Evolutionary conservation across 2,113 vertebrate species (phyloP).

Genomic region (Oncorhynchus gorbuscha): DNA sequence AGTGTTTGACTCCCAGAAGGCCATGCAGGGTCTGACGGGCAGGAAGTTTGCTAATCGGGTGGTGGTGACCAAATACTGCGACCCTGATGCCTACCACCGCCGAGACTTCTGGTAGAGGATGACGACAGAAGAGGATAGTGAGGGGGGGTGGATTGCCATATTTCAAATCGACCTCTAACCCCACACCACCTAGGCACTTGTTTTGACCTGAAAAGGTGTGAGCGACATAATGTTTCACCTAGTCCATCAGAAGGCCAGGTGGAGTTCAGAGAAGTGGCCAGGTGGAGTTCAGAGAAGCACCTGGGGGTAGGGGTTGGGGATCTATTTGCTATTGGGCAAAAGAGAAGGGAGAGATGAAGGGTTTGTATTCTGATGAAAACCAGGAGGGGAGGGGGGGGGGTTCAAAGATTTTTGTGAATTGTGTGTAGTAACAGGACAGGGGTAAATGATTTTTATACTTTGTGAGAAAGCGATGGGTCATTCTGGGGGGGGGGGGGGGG

Average conservation of each 20-base stretch:
- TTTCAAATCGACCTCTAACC: slow-evolving; percentile 44
- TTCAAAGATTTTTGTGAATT: slow-evolving; percentile 55
- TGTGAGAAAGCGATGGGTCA: slow-evolving; percentile 56
- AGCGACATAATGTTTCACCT: neutral
- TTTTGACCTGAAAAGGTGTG: slow-evolving; percentile 34
- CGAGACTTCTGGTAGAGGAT: slow-evolving; percentile 88
- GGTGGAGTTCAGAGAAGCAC: slow-evolving; percentile 21
- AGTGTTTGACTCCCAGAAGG: slow-evolving; percentile 92
- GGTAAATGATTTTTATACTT: slow-evolving; percentile 64
- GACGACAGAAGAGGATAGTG: neutral
- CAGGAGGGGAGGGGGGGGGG: slow-evolving; percentile 7
- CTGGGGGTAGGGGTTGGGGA: slow-evolving; percentile 16
- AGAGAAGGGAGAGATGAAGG: neutral
- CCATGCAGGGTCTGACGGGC: slow-evolving; percentile 91
- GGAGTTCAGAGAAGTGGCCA: slow-evolving; percentile 11
- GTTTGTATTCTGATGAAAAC: slow-evolving; percentile 25
- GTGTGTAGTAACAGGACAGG: slow-evolving; percentile 59
- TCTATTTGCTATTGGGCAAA: slow-evolving; percentile 18
- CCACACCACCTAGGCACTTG: slow-evolving; percentile 27
- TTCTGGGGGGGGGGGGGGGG: slow-evolving; percentile 46
- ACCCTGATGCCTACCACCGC: slow-evolving; percentile 91
- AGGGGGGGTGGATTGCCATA: slow-evolving; percentile 26
- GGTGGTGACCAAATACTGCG: slow-evolving; percentile 94
- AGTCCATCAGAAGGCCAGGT: neutral
- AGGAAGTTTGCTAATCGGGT: slow-evolving; percentile 94